These are phyloP conservation scores for Phataginus tricuspis DNA, from an alignment of 2,797 vertebrate species.

Conservation along the genomic window DNA sequence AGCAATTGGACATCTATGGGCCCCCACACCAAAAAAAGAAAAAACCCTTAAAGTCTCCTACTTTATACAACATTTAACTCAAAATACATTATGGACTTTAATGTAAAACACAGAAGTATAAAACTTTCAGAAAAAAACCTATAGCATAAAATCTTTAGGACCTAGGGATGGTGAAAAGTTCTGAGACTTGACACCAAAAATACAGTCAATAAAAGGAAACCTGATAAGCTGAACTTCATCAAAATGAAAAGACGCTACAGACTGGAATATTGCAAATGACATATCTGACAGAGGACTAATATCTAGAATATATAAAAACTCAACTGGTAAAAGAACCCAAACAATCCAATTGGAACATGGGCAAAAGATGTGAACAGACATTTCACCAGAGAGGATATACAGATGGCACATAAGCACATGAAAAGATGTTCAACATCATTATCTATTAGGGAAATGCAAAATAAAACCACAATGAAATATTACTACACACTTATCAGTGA, in stretches of 20 bases:
- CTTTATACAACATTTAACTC: neutral
- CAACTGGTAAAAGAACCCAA: neutral
- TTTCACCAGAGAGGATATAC: neutral
- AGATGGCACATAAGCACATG: neutral
- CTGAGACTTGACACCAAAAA: neutral
- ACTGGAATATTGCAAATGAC: neutral
- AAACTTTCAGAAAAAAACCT: neutral
- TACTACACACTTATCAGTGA: neutral
- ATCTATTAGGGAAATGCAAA: neutral
- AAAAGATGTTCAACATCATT: neutral
- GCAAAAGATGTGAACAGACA: neutral
- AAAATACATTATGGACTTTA: neutral
- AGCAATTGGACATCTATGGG: neutral
- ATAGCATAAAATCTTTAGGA: neutral
- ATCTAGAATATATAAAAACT: neutral
- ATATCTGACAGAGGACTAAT: neutral
- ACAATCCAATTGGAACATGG: neutral
- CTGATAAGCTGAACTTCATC: neutral
- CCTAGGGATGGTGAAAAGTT: neutral
- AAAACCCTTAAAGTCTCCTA: neutral
- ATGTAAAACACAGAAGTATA: neutral
- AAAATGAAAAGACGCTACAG: neutral
- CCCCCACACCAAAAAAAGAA: neutral
- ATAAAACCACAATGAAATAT: neutral
- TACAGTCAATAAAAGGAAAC: neutral